Percentiles rank a stretch among this genome's conserved stretches.
Evolutionary conservation across 2,113 vertebrate genomes (phyloP).

Genomic region (Erinaceus europaeus): DNA sequence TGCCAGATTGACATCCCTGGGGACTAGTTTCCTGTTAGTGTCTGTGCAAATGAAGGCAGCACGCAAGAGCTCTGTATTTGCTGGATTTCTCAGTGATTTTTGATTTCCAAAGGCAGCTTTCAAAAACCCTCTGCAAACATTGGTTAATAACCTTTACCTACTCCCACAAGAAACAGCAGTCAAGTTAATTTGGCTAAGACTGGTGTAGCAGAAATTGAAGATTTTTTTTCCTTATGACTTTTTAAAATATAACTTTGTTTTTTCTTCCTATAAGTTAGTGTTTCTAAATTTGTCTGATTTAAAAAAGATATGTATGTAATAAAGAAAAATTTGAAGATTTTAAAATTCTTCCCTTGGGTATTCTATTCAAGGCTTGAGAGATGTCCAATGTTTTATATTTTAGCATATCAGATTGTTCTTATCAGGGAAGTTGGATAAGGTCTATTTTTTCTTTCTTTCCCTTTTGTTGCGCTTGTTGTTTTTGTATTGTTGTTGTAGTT

Average conservation of each 20-base stretch:
- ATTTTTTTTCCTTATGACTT: background rate
- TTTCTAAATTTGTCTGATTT: background rate
- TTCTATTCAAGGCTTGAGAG: background rate
- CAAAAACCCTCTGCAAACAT: background rate
- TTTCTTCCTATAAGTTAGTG: background rate
- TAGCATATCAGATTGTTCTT: background rate
- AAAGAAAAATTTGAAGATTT: background rate
- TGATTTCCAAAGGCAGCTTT: background rate
- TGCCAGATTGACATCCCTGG: slow-evolving; percentile 39
- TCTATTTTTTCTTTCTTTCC: no score
- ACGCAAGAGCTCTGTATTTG: background rate
- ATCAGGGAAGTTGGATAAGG: background rate
- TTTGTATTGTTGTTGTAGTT: no score
- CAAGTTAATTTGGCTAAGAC: background rate
- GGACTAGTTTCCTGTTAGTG: background rate
- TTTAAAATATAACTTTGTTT: background rate
- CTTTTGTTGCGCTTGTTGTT: no score
- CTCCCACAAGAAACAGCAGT: background rate
- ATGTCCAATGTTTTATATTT: background rate
- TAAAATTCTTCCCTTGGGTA: background rate
- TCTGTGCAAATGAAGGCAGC: background rate
- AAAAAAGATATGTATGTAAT: background rate
- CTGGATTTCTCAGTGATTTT: background rate
- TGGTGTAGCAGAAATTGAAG: slow-evolving; percentile 21
- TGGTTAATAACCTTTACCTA: background rate